Conservation (phyloP, 2,113 vertebrate species). For the Scalopus aquaticus region DNA sequence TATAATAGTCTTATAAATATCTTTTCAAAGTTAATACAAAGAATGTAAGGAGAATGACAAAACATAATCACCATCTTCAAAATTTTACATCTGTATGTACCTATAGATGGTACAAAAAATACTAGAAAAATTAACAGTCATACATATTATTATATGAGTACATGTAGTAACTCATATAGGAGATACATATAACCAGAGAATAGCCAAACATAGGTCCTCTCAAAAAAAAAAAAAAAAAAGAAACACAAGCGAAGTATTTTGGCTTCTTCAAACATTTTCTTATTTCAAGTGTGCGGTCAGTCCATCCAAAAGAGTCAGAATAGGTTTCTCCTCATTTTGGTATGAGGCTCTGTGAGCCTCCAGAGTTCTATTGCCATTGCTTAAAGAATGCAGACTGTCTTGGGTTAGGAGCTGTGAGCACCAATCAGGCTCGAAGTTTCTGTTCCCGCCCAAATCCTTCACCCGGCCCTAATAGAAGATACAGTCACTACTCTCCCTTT, state of each 20-base stretch:
- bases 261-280: background rate
- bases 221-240: background rate
- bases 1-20: conserved; percentile 69
- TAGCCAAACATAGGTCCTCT: accelerated
- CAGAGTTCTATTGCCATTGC: too few relatives aligned
- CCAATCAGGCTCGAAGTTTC: too few relatives aligned
- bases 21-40: conserved; percentile 71
- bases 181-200: background rate
- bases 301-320: too few relatives aligned
- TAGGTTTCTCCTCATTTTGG: too few relatives aligned
- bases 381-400: too few relatives aligned
- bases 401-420: too few relatives aligned
- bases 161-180: accelerated
- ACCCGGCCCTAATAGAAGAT: too few relatives aligned
- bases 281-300: background rate
- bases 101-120: background rate
- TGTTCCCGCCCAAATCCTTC: too few relatives aligned
- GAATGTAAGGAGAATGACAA: conserved; percentile 14
- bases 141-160: background rate
- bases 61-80: background rate
- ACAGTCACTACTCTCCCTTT: too few relatives aligned
- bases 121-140: background rate
- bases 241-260: background rate
- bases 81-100: background rate
- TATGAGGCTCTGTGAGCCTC: too few relatives aligned